Percentiles rank a stretch among this genome's conserved stretches.
Evolutionary conservation across 2,888 invertebrate species (phyloP).

Genomic region (Parnassius mnemosyne): DNA sequence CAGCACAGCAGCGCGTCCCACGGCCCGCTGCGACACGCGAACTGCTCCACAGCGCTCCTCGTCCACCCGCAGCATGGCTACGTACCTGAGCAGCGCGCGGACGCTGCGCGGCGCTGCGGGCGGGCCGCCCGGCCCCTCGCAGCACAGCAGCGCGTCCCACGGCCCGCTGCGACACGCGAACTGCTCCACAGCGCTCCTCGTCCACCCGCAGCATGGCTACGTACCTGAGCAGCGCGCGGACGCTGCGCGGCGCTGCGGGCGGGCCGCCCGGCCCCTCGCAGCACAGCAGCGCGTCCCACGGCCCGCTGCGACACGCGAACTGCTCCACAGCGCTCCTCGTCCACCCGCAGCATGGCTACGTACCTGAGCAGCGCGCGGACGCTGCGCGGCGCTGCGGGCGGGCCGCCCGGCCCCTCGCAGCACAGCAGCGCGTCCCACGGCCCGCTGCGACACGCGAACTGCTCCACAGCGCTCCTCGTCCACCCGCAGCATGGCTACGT

Average conservation of each 20-base stretch:
- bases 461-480: constrained; percentile 37
- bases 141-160: constrained; percentile 64
- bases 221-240: constrained; percentile 43
- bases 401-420: constrained; percentile 44
- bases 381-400: constrained; percentile 37
- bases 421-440: constrained; percentile 62
- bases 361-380: constrained; percentile 36
- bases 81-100: constrained; percentile 44
- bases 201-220: too few relatives aligned
- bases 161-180: constrained; percentile 50
- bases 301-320: constrained; percentile 48
- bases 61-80: too few relatives aligned
- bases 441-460: constrained; percentile 45
- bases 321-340: too few relatives aligned
- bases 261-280: constrained; percentile 47
- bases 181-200: constrained; percentile 46
- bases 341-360: too few relatives aligned
- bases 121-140: constrained; percentile 44
- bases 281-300: constrained; percentile 63
- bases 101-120: constrained; percentile 35
- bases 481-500: not conserved
- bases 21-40: constrained; percentile 41
- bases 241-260: constrained; percentile 34
- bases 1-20: constrained; percentile 66
- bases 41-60: constrained; percentile 57